Percentiles rank a stretch among this genome's conserved stretches.
These are phyloP conservation scores for Drosophila subquinaria DNA, from an alignment of 2,888 invertebrate species.

Conservation along the genomic window DNA sequence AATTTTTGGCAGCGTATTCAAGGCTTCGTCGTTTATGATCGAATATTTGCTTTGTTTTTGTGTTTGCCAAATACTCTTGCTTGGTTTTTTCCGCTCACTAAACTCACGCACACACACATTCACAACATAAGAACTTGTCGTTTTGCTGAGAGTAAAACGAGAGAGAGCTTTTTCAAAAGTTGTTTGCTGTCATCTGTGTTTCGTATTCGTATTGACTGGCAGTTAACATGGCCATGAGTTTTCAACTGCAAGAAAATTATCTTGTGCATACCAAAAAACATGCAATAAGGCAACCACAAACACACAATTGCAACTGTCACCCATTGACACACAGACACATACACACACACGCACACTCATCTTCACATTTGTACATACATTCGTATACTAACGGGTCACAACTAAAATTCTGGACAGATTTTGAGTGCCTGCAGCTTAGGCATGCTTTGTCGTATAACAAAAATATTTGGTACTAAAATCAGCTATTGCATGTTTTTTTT, in stretches of 20 bases:
- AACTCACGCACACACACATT: neutral
- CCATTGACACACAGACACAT: neutral
- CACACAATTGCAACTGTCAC: constrained; percentile 67
- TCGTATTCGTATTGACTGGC: constrained; percentile 78
- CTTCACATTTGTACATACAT: constrained; percentile 7
- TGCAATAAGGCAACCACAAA: no score
- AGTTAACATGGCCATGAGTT: constrained; percentile 76
- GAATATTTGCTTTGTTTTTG: constrained; percentile 1
- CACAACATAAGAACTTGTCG: no score
- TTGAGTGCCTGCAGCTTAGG: no score
- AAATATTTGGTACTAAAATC: no score
- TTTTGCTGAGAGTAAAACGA: neutral
- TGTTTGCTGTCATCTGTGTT: constrained; percentile 52
- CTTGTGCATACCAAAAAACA: constrained; percentile 71
- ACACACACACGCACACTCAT: neutral
- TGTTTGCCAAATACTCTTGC: constrained; percentile 6
- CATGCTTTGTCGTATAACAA: no score
- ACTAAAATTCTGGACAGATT: no score
- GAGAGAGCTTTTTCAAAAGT: constrained; percentile 35
- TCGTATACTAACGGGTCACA: neutral
- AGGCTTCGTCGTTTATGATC: neutral
- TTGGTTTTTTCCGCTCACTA: constrained; percentile 26
- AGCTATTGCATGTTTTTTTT: no score
- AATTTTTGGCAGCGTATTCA: constrained; percentile 12
- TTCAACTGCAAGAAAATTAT: constrained; percentile 66